Evolutionary conservation across 2,888 invertebrate genomes (phyloP).

Genomic region (Agriotes lineatus): DNA sequence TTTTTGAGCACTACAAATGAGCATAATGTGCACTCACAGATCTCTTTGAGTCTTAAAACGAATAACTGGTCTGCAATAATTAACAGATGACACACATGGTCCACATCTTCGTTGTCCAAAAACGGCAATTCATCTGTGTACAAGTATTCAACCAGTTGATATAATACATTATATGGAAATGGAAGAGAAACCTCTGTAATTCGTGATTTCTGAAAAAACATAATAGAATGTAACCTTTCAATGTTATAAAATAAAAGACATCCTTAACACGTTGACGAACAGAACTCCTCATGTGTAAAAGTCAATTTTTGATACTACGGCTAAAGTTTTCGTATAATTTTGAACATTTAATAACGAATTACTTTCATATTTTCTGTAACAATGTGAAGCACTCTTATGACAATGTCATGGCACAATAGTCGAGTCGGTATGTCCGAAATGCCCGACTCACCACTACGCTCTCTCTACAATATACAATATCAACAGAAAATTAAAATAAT

Average conservation of each 20-base stretch:
- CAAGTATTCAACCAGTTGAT: slow-evolving; percentile 79
- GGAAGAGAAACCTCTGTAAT: slow-evolving; percentile 70
- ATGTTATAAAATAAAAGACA: background rate
- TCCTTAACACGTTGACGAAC: too few relatives aligned
- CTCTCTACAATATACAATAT: too few relatives aligned
- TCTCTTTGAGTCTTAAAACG: slow-evolving; percentile 76
- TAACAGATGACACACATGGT: slow-evolving; percentile 79
- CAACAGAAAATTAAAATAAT: too few relatives aligned
- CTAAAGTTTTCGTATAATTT: too few relatives aligned
- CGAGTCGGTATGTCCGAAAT: too few relatives aligned
- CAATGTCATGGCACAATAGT: too few relatives aligned
- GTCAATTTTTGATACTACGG: too few relatives aligned
- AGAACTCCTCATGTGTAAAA: too few relatives aligned
- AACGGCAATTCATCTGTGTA: slow-evolving; percentile 78
- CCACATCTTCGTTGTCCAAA: slow-evolving; percentile 73
- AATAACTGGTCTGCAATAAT: slow-evolving; percentile 86
- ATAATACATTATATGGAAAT: slow-evolving; percentile 72
- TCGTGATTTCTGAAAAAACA: slow-evolving; percentile 22
- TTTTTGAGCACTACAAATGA: slow-evolving; percentile 80
- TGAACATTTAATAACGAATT: too few relatives aligned
- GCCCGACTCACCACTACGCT: too few relatives aligned
- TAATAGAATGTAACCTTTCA: background rate
- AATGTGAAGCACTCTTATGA: too few relatives aligned
- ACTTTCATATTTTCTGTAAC: too few relatives aligned
- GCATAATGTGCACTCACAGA: slow-evolving; percentile 78